Base-by-base conservation (phyloP, 2,888 invertebrate genomes). In the Erebia ligea region DNA sequence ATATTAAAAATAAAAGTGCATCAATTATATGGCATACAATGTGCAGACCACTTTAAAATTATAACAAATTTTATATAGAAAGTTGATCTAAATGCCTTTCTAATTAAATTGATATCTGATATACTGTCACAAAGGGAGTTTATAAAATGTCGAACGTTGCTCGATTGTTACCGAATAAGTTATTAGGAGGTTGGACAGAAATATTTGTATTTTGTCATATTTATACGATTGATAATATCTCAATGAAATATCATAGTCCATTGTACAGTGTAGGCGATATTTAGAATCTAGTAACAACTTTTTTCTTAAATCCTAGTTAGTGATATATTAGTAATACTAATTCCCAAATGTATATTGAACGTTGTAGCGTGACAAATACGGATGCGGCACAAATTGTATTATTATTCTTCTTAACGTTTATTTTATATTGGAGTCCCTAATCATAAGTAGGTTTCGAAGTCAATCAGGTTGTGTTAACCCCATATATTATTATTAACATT, bases 121-220 rank as follows among this genome's bases (percentile, higher is more conserved):
- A 82, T 86, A 88, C 85, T 84, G 90, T 91, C 90, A 89, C 90
- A 91, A 89, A 90, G 87, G 90, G 90, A 90, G 88, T 89, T 87
- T 57, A 86, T 84, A 78, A 84, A 84, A 86, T 87, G 84, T 88
- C 85, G 86, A 86, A 88, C 84, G 84, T 89, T 89, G 85, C 88
- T 89, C 87, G 89, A 89, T 91, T 89, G 92, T 92, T 92, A 92
- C 92, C 90, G 88, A 86, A 84, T 91, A 90, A 87, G 87, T 89
- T 87, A 87, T 88, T 84, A 88, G 85, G 81, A 86, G 84, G 84
- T 85, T 84, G 87, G 88, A 86, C 87, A 86, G 82, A 89, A 84
- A 88, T 88, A 86, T 90, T 91, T 90, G 91, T 93, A 92, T 93
- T 92, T 93, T 92, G 87, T 90, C 92, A 92, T 87, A 86, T 93